Conservation (phyloP, 2,113 vertebrate species). For the Microcebus tavaratra region DNA sequence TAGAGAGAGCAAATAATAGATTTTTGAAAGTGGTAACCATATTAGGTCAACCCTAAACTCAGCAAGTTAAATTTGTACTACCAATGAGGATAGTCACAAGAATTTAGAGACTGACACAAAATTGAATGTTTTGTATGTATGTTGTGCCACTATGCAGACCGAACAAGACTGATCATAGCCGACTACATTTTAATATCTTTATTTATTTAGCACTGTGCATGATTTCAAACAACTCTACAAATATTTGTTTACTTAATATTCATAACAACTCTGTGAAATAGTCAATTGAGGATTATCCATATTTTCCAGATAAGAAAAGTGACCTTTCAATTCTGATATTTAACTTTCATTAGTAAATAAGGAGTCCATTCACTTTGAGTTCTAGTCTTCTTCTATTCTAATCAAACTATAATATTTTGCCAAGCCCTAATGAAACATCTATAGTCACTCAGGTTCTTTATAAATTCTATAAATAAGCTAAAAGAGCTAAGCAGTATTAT, state of each 20-base stretch:
- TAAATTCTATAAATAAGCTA: neutral
- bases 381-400: neutral
- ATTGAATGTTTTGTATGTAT: neutral
- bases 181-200: neutral
- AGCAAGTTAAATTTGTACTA: neutral
- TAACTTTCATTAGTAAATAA: conserved; percentile 1
- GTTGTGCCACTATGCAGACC: neutral
- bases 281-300: neutral
- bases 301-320: neutral
- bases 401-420: neutral
- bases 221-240: neutral
- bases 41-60: neutral
- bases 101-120: neutral
- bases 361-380: neutral
- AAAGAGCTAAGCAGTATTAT: neutral
- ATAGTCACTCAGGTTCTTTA: neutral
- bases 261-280: neutral
- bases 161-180: neutral
- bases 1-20: neutral
- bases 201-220: neutral
- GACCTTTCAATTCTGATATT: neutral
- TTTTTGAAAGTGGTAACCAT: neutral
- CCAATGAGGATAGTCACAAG: neutral
- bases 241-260: neutral
- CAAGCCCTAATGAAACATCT: neutral